phyloP scores from a whole-genome alignment of 2,797 vertebrate species.

The Okamejei kenojei region DNA sequence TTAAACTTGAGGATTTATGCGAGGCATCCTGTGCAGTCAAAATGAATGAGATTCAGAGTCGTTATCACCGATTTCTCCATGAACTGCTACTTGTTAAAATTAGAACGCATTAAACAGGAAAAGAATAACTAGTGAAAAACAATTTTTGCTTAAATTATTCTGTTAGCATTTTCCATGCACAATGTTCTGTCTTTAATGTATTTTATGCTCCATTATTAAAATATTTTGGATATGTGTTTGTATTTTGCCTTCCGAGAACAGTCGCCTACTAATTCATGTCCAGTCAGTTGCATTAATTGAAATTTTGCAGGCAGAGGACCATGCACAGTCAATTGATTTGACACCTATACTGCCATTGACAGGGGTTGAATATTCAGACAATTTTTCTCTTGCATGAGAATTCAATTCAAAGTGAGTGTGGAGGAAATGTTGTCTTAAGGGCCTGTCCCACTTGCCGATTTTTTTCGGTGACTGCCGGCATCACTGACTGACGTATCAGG shows the following conservation, averaged over 20 bases:
- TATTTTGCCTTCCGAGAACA: background rate
- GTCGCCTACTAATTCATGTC: too few species aligned
- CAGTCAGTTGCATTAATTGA: too few species aligned
- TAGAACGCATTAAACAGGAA: background rate
- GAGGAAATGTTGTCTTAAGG: background rate
- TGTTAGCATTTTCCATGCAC: background rate
- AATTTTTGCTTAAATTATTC: background rate
- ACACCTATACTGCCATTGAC: too few species aligned
- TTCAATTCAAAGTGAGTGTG: background rate
- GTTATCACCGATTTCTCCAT: background rate
- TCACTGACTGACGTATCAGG: too few species aligned
- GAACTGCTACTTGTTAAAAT: background rate
- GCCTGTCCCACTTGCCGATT: too few species aligned
- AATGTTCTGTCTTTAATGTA: background rate
- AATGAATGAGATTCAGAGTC: background rate
- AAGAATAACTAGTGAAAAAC: background rate
- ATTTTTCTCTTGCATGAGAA: too few species aligned
- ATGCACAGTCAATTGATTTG: too few species aligned
- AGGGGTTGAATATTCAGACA: too few species aligned
- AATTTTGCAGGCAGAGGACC: too few species aligned
- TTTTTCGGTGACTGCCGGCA: too few species aligned
- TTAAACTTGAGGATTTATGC: constrained; percentile 7
- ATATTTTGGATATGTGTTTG: background rate
- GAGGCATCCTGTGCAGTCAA: background rate
- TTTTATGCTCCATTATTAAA: background rate